phyloP scores from a whole-genome alignment of 2,888 invertebrate species.

The Drosophila mayaguana region DNA sequence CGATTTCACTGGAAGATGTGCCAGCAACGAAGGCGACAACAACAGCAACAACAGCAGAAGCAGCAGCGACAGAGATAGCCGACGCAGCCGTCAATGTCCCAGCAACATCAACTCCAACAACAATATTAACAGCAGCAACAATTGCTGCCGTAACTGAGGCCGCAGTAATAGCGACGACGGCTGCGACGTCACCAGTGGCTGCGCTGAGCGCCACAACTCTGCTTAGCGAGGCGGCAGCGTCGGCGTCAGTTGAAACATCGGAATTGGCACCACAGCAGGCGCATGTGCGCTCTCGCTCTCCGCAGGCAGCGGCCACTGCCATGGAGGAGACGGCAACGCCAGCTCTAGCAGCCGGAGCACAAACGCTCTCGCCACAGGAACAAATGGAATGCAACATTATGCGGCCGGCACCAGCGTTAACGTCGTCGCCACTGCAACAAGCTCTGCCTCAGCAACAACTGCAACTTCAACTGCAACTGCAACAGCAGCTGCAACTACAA shows the following conservation, averaged over 20 bases:
- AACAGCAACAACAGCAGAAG: conserved; percentile 2
- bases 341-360: conserved; percentile 53
- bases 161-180: conserved; percentile 13
- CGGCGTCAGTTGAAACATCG: conserved; percentile 61
- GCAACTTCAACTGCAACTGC: conserved; percentile 24
- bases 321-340: conserved; percentile 61
- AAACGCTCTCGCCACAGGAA: conserved; percentile 47
- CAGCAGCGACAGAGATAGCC: conserved; percentile 7
- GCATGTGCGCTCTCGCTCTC: conserved; percentile 73
- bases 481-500: conserved; percentile 39
- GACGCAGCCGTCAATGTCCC: conserved; percentile 14
- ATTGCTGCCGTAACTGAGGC: conserved; percentile 10
- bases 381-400: conserved; percentile 59
- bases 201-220: conserved; percentile 59
- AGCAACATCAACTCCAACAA: conserved; percentile 5
- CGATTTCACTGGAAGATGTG: conserved; percentile 58
- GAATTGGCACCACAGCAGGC: conserved; percentile 66
- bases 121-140: conserved; percentile 16
- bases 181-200: conserved; percentile 58
- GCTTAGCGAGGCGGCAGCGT: conserved; percentile 66
- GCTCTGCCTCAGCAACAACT: conserved; percentile 43
- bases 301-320: conserved; percentile 52
- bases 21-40: background rate
- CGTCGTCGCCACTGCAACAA: conserved; percentile 43
- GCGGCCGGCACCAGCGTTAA: conserved; percentile 27